Evolutionary conservation across 2,888 invertebrate species (phyloP).

Genomic region (Dione juno): DNA sequence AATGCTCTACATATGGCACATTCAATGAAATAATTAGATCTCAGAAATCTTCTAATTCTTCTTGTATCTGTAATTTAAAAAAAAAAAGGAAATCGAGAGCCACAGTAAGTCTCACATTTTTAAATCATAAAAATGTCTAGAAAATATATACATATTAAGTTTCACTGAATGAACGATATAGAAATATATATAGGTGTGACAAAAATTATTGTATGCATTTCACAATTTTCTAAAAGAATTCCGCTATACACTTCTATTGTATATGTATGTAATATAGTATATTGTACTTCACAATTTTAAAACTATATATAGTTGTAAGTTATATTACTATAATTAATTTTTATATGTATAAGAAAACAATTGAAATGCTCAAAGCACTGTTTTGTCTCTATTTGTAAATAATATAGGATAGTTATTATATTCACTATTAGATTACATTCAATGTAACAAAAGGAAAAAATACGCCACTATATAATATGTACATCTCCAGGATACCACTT

Average conservation of each 20-base stretch:
- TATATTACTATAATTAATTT: neutral
- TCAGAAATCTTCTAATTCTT: too few species aligned
- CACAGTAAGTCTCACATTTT: too few species aligned
- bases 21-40: neutral
- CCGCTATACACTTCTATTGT: conserved; percentile 1
- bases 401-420: neutral
- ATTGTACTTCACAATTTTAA: conserved; percentile 4
- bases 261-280: neutral
- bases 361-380: conserved; percentile 40
- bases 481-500: too few species aligned
- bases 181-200: neutral
- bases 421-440: conserved; percentile 4
- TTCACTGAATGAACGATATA: neutral
- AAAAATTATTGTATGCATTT: neutral
- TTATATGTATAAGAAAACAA: neutral
- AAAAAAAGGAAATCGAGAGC: too few species aligned
- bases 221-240: conserved; percentile 8
- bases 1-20: neutral
- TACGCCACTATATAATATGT: too few species aligned
- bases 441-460: neutral
- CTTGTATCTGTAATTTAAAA: too few species aligned
- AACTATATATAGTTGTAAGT: conserved; percentile 1
- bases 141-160: neutral
- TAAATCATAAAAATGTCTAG: too few species aligned
- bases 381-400: conserved; percentile 31